Conservation (phyloP, 2,113 vertebrate species). For the Salvelinus fontinalis region DNA sequence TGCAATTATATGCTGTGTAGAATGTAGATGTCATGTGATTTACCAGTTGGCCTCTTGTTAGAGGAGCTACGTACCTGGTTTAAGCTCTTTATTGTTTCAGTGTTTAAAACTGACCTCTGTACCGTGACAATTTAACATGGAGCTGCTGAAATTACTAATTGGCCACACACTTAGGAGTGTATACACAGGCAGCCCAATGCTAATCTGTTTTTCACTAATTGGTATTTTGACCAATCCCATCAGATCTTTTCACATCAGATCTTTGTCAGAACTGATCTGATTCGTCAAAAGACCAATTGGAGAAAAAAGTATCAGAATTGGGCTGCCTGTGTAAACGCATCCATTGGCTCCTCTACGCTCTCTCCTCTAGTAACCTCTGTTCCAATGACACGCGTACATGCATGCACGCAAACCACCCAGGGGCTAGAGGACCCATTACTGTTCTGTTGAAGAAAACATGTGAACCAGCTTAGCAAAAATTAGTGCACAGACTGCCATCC, state of each 20-base stretch:
- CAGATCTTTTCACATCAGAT: too few relatives aligned
- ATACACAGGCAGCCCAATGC: background rate
- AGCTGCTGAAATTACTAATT: conserved; percentile 46
- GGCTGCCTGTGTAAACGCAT: too few relatives aligned
- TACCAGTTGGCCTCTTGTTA: conserved; percentile 14
- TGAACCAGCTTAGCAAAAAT: conserved; percentile 53
- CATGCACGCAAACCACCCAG: conserved; percentile 25
- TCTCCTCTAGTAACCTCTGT: conserved; percentile 12
- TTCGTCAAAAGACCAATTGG: too few relatives aligned
- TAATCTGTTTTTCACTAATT: too few relatives aligned
- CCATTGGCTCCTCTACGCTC: background rate
- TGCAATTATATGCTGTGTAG: conserved; percentile 11
- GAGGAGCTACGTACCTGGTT: conserved; percentile 15
- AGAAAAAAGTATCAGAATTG: too few relatives aligned
- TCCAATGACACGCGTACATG: conserved; percentile 33
- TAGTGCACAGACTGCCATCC: conserved; percentile 48
- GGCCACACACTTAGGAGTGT: background rate
- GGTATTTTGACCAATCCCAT: too few relatives aligned
- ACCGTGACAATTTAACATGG: conserved; percentile 35
- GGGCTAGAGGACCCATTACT: conserved; percentile 45
- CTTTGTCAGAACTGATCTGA: too few relatives aligned
- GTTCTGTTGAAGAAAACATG: conserved; percentile 43
- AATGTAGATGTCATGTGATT: too few relatives aligned
- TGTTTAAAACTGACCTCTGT: conserved; percentile 45
- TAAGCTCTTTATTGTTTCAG: conserved; percentile 37